phyloP scores from a whole-genome alignment of 2,888 invertebrate species.

The Diplolepis rosae region DNA sequence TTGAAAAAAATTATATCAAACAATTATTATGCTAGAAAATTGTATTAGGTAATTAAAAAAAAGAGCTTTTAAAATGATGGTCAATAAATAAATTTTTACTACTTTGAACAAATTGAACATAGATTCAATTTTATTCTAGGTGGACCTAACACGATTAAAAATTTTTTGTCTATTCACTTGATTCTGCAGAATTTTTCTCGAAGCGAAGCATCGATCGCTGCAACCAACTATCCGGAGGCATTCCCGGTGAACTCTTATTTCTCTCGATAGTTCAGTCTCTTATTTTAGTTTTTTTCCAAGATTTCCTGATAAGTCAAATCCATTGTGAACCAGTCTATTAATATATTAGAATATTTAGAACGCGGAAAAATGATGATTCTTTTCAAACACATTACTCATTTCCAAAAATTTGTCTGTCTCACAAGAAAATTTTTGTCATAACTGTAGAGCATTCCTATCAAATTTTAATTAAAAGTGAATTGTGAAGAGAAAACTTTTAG shows the following conservation, averaged over 20 bases:
- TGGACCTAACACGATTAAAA: background rate
- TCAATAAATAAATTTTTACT: background rate
- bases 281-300: slow-evolving; percentile 11
- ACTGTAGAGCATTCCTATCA: too few relatives aligned
- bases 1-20: background rate
- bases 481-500: background rate
- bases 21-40: background rate
- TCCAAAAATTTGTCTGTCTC: background rate
- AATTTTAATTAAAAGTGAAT: background rate
- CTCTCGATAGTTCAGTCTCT: slow-evolving; percentile 10
- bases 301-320: slow-evolving; percentile 13
- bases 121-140: background rate
- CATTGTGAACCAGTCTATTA: slow-evolving; percentile 26
- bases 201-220: background rate
- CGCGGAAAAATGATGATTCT: background rate
- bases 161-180: background rate
- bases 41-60: background rate
- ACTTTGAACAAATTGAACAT: background rate
- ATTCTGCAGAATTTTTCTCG: slow-evolving; percentile 28
- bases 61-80: background rate
- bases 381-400: background rate
- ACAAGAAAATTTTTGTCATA: too few relatives aligned
- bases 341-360: background rate
- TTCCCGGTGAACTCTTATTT: background rate
- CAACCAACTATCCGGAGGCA: slow-evolving; percentile 9